These are phyloP conservation scores for Donacobius atricapilla DNA, from an alignment of 2,113 vertebrate species.

Conservation along the genomic window DNA sequence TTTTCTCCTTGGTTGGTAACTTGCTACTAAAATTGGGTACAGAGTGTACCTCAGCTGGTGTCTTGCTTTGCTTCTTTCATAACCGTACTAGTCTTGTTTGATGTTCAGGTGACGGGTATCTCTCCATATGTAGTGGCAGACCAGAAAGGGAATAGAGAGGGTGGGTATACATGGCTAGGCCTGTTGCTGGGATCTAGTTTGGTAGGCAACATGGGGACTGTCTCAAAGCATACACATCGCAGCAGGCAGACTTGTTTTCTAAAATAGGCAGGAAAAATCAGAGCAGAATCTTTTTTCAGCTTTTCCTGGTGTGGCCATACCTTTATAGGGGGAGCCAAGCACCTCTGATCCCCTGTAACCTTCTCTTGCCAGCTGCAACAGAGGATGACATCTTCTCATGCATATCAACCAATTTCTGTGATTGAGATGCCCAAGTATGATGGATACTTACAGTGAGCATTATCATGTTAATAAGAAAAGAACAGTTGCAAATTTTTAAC, in stretches of 20 bases:
- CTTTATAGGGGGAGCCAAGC: not conserved
- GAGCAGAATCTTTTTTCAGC: not conserved
- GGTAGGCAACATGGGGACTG: no score
- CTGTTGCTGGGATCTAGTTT: not conserved
- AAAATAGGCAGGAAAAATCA: not conserved
- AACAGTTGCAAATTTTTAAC: not conserved
- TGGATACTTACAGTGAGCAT: not conserved
- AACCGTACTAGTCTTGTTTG: not conserved
- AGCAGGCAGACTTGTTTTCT: not conserved
- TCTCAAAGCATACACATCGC: accelerated
- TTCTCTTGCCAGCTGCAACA: accelerated
- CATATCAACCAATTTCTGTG: not conserved
- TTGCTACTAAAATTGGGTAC: not conserved
- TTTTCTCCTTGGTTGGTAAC: not conserved
- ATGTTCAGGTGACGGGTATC: accelerated
- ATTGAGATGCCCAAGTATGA: not conserved
- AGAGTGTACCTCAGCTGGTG: accelerated
- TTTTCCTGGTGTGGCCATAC: not conserved
- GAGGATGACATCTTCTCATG: not conserved
- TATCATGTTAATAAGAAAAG: not conserved
- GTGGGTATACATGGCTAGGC: not conserved
- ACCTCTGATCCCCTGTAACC: not conserved
- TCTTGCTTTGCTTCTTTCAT: not conserved
- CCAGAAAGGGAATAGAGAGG: not conserved
- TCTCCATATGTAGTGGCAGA: accelerated